Percentiles rank a stretch among this genome's conserved stretches.
Conservation (phyloP, 2,797 vertebrate genomes). For the Tiaroga cobitis region DNA sequence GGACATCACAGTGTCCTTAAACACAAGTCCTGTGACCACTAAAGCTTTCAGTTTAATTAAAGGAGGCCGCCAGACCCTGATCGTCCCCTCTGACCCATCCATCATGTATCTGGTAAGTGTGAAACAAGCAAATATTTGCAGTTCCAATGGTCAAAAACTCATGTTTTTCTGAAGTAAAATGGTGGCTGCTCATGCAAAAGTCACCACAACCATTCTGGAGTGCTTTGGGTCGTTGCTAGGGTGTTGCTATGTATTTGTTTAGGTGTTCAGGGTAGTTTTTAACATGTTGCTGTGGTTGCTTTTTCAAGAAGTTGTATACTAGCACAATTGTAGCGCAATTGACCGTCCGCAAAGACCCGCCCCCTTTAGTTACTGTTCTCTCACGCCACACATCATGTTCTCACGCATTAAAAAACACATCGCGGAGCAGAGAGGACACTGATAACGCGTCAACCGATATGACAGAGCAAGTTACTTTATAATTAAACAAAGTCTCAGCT, state of each 20-base stretch:
- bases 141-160: constrained; percentile 15
- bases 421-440: too few species aligned
- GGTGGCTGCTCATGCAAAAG: background rate
- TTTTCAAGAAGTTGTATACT: too few species aligned
- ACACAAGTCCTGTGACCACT: background rate
- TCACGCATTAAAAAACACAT: too few species aligned
- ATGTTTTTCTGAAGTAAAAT: background rate
- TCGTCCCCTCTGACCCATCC: constrained; percentile 65
- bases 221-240: background rate
- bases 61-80: constrained; percentile 69
- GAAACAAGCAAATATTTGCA: constrained; percentile 5
- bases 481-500: too few species aligned
- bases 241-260: background rate
- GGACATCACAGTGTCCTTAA: constrained; percentile 47
- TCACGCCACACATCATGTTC: too few species aligned
- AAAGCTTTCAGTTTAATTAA: constrained; percentile 28
- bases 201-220: background rate
- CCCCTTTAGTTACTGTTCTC: too few species aligned
- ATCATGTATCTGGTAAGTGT: constrained; percentile 46
- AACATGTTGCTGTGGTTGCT: background rate
- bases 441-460: too few species aligned
- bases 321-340: too few species aligned
- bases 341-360: too few species aligned
- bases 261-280: background rate
- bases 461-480: too few species aligned